Evolutionary conservation across 2,888 invertebrate species (phyloP), one percentile per base, ranked within the genome.

Genomic region (Drosophila vallismaia): DNA sequence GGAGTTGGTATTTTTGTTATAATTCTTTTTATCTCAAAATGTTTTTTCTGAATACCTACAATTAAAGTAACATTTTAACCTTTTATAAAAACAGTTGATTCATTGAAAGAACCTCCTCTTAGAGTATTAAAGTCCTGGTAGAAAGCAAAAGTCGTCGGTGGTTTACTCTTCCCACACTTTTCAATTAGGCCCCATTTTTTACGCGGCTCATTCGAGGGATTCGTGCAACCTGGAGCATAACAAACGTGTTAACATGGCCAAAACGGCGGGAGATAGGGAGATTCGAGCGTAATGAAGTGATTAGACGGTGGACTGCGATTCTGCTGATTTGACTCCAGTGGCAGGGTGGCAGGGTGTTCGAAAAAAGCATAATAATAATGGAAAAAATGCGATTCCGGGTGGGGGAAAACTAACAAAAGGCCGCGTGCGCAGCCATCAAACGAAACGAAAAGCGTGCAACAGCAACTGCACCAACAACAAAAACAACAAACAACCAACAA

Each of bases 371-470:
- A 76, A 77, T 73, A 75, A 82, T 74, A 76, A 83, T 71, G 66
- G 63, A 74, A 73, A 77, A 56, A 60, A 50, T 38, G 54, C 44
- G 33, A 62, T 44, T 59, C 74, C 72, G 53, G 73, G 64, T 66
- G 62, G 76, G 64, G 77, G 81, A 85, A 85, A 84, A 86, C 86
- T 86, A 86, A 85, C 85, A 86, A 85, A 85, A 84, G 85, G 66
- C 77, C 73, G 86, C 76, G 82, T 81, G 81, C 79, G 85, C 85
- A 66, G 49, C 77, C 82, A 85, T 82, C 82, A 82, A 82, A 82
- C 82, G 82, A 82, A 82, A 82, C 79, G 85, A 85, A 82, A 85
- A 82, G 82, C 82, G 82, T 82, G 84, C 85, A 86, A 62, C 64
- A 51, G 42, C 51, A 33, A 46, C 55, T 12, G 26, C 55, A n/a